Percentiles rank a stretch among this genome's conserved stretches.
phyloP scores from a whole-genome alignment of 2,888 invertebrate species.

The Heteropelma amictum region DNA sequence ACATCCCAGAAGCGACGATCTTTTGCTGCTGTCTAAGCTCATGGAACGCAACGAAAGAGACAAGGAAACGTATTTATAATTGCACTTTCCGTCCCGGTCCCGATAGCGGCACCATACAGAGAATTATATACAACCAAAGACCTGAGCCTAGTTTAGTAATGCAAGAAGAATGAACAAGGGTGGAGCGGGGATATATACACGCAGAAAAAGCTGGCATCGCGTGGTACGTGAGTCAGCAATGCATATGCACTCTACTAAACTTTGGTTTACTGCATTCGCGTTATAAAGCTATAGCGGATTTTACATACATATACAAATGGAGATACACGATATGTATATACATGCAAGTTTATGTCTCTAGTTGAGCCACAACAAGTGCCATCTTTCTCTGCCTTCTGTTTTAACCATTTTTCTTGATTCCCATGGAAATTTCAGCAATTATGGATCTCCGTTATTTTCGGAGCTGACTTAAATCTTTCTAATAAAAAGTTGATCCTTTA shows the following conservation, averaged over 20 bases:
- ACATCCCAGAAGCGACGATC: slow-evolving; percentile 28
- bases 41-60: neutral
- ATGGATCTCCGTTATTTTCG: too few species aligned
- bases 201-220: slow-evolving; percentile 13
- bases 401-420: too few species aligned
- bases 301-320: too few species aligned
- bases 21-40: neutral
- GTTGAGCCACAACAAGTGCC: too few species aligned
- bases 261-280: slow-evolving; percentile 43
- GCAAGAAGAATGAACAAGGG: slow-evolving; percentile 42
- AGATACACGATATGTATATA: too few species aligned
- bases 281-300: too few species aligned
- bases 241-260: slow-evolving; percentile 32
- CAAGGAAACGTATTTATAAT: slow-evolving; percentile 69
- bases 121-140: slow-evolving; percentile 56
- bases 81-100: slow-evolving; percentile 65
- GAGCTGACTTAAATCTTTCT: too few species aligned
- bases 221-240: slow-evolving; percentile 58
- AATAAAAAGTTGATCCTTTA: too few species aligned
- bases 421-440: too few species aligned
- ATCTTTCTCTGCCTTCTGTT: too few species aligned
- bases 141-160: slow-evolving; percentile 50
- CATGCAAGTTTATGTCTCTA: too few species aligned
- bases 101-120: slow-evolving; percentile 71
- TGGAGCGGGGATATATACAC: neutral